A percentile compares a stretch with the other conserved stretches of the same genome.
These are phyloP conservation scores for Scaptomyza caliginosa DNA, from an alignment of 2,888 invertebrate species.

Conservation along the genomic window DNA sequence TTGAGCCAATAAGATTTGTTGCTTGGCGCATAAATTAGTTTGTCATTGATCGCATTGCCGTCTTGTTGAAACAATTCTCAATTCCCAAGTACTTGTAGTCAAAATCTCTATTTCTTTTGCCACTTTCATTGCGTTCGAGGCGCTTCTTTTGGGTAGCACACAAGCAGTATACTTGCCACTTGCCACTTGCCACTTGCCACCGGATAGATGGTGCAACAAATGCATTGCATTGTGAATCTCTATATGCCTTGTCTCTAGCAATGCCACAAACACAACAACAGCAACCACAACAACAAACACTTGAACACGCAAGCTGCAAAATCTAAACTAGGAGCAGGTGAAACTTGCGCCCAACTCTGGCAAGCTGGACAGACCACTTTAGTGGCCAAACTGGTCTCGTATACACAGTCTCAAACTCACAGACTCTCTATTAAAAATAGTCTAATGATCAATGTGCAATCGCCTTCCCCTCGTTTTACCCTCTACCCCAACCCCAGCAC, in stretches of 20 bases:
- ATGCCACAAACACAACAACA: slow-evolving; percentile 16
- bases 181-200: slow-evolving; percentile 11
- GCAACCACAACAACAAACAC: slow-evolving; percentile 56
- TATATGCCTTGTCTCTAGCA: slow-evolving; percentile 40
- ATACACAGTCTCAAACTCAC: slow-evolving; percentile 34
- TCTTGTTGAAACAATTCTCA: slow-evolving; percentile 49
- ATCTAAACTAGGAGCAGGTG: slow-evolving; percentile 69
- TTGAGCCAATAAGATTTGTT: slow-evolving; percentile 74
- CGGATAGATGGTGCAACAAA: slow-evolving; percentile 54
- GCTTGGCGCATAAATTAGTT: slow-evolving; percentile 75
- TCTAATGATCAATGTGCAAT: slow-evolving; percentile 68
- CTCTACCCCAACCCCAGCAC: not conserved
- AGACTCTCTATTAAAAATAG: slow-evolving; percentile 76
- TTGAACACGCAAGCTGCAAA: slow-evolving; percentile 74
- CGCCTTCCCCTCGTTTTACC: not conserved
- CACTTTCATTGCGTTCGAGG: slow-evolving; percentile 19
- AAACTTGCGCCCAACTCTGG: slow-evolving; percentile 56
- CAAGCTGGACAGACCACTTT: slow-evolving; percentile 80
- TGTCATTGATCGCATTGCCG: slow-evolving; percentile 65
- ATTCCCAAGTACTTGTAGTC: slow-evolving; percentile 14
- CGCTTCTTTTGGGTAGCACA: slow-evolving; percentile 46
- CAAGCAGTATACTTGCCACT: not conserved
- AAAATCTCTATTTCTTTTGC: slow-evolving; percentile 26
- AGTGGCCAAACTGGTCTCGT: slow-evolving; percentile 56
- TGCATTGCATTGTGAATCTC: slow-evolving; percentile 45